Conservation (phyloP, 2,888 invertebrate genomes). For the Parnassius glacialis region DNA sequence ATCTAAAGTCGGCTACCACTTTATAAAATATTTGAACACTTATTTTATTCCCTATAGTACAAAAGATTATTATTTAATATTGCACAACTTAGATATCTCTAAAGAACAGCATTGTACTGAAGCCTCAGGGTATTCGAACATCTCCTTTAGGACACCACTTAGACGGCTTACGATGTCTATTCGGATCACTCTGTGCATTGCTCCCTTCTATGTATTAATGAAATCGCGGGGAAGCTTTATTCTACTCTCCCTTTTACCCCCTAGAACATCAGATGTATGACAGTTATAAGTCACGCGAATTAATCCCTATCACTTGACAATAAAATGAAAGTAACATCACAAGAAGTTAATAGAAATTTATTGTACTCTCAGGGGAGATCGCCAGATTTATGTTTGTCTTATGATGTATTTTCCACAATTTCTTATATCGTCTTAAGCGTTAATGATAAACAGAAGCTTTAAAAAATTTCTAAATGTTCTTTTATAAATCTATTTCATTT, state of each 20-base stretch:
- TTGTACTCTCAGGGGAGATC: slow-evolving; percentile 53
- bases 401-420: background rate
- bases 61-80: too few relatives aligned
- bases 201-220: slow-evolving; percentile 70
- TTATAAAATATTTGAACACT: too few relatives aligned
- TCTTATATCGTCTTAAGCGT: background rate
- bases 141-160: slow-evolving; percentile 50
- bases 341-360: slow-evolving; percentile 77
- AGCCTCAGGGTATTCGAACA: slow-evolving; percentile 32
- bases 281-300: slow-evolving; percentile 79
- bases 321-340: slow-evolving; percentile 75
- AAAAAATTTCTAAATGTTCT: too few relatives aligned
- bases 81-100: background rate
- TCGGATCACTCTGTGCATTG: slow-evolving; percentile 61
- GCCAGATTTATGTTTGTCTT: slow-evolving; percentile 37
- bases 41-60: too few relatives aligned
- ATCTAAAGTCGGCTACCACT: too few relatives aligned
- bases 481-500: too few relatives aligned
- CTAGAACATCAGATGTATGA: slow-evolving; percentile 74
- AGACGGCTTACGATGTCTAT: slow-evolving; percentile 64
- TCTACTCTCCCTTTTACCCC: slow-evolving; percentile 64
- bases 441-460: too few relatives aligned
- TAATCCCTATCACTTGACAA: slow-evolving; percentile 79
- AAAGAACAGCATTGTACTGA: slow-evolving; percentile 17
- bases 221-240: slow-evolving; percentile 76